These are phyloP conservation scores for Agapetus fuscipes DNA, from an alignment of 2,888 invertebrate genomes.

Conservation along the genomic window DNA sequence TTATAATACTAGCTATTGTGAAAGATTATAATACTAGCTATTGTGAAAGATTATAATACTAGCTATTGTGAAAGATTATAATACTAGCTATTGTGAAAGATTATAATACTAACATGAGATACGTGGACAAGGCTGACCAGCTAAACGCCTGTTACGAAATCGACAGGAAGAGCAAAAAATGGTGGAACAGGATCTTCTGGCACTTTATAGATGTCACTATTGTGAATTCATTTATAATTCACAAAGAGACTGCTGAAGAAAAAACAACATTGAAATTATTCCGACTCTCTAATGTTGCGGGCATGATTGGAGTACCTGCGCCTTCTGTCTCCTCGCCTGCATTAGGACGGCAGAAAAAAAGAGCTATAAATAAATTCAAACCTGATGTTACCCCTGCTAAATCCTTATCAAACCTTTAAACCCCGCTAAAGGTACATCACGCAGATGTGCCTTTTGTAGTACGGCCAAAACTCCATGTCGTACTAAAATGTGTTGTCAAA, in stretches of 20 bases:
- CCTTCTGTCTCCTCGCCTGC: slow-evolving; percentile 3
- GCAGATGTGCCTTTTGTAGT: slow-evolving; percentile 3
- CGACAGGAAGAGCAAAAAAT: slow-evolving; percentile 3
- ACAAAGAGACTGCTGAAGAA: slow-evolving; percentile 3
- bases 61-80: too few species aligned
- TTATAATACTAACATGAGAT: slow-evolving; percentile 3
- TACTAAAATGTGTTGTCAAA: slow-evolving; percentile 2
- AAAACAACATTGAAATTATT: slow-evolving; percentile 3
- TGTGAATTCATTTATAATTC: slow-evolving; percentile 3
- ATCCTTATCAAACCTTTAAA: background rate
- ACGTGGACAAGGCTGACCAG: slow-evolving; percentile 3
- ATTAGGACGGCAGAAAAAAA: slow-evolving; percentile 3
- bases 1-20: too few species aligned
- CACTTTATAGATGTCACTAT: slow-evolving; percentile 3
- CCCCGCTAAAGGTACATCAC: slow-evolving; percentile 1
- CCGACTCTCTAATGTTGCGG: slow-evolving; percentile 2
- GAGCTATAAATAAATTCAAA: slow-evolving; percentile 2
- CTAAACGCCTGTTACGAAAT: slow-evolving; percentile 3
- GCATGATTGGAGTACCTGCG: slow-evolving; percentile 3
- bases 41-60: too few species aligned
- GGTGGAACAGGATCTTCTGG: slow-evolving; percentile 3
- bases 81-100: slow-evolving; percentile 2
- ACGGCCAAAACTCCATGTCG: slow-evolving; percentile 2
- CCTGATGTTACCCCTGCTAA: slow-evolving; percentile 1
- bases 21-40: too few species aligned